phyloP scores from a whole-genome alignment of 2,797 vertebrate species.

The Sebastolobus altivelis region DNA sequence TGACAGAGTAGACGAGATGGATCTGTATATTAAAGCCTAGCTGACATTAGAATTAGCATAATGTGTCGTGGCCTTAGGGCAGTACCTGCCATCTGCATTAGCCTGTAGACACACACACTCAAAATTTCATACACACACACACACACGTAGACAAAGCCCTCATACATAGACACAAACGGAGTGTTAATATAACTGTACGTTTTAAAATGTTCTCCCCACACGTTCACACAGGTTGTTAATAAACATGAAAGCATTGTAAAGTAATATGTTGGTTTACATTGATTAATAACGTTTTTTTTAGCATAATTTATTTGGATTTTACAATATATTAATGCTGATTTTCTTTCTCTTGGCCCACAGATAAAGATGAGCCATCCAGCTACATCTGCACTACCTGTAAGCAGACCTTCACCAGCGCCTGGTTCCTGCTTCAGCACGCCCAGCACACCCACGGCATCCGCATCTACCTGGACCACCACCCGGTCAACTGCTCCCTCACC shows the following conservation, averaged over 20 bases:
- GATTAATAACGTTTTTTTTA: neutral
- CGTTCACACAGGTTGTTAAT: neutral
- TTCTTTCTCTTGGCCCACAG: conserved; percentile 83
- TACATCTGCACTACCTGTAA: conserved; percentile 99
- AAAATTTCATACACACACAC: conserved; percentile 51
- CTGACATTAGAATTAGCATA: conserved; percentile 99
- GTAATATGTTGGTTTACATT: neutral
- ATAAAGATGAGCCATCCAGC: conserved; percentile 98
- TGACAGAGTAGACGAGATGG: conserved; percentile 93
- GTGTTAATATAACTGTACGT: conserved; percentile 7
- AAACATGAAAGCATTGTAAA: neutral
- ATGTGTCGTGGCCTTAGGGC: conserved; percentile 96
- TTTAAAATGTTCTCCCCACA: conserved; percentile 11
- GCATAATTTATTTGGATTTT: conserved; percentile 2
- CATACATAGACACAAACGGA: conserved; percentile 13
- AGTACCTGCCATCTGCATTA: conserved; percentile 98
- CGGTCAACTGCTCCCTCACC: conserved; percentile 93
- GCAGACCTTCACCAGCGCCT: conserved; percentile 99
- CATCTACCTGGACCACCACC: conserved; percentile 99
- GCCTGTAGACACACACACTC: conserved; percentile 90
- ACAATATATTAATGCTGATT: conserved; percentile 3
- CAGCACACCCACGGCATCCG: conserved; percentile 98
- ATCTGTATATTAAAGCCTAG: conserved; percentile 99
- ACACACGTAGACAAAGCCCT: conserved; percentile 35
- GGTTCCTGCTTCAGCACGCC: conserved; percentile 99